A percentile compares a stretch with the other conserved stretches of the same genome.
phyloP scores from a whole-genome alignment of 2,797 vertebrate genomes.

The Lerista edwardsae region DNA sequence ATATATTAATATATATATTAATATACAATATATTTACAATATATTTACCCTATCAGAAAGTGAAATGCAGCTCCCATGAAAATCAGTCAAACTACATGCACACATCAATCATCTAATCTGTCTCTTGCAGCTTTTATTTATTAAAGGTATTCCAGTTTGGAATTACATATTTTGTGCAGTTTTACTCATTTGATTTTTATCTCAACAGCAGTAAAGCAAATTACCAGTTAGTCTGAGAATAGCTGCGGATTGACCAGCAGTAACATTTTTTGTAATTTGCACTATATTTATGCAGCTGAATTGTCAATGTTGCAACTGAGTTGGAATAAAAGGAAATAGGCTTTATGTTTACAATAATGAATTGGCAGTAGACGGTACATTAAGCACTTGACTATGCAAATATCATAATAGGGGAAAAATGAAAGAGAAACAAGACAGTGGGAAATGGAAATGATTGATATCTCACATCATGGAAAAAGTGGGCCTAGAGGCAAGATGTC shows the following conservation, averaged over 20 bases:
- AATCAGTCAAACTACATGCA: background rate
- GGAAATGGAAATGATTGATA: background rate
- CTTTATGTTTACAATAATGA: background rate
- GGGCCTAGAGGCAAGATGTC: background rate
- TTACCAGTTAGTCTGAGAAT: background rate
- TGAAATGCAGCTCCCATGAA: constrained; percentile 18
- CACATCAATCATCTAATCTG: background rate
- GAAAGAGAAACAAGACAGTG: background rate
- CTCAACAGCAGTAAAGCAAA: constrained; percentile 21
- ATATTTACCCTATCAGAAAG: background rate
- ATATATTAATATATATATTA: too few relatives aligned
- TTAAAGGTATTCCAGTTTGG: constrained; percentile 2
- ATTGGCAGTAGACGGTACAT: background rate
- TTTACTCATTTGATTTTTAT: constrained; percentile 11
- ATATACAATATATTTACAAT: constrained; percentile 24
- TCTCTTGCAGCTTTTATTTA: constrained; percentile 11
- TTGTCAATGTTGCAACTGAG: constrained; percentile 1
- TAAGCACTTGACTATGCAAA: background rate
- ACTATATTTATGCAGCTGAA: background rate
- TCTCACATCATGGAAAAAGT: background rate
- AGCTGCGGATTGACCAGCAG: background rate
- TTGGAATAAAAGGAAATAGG: background rate
- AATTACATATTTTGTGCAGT: constrained; percentile 1
- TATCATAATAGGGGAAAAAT: background rate
- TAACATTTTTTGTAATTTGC: background rate